Evolutionary conservation across 2,888 invertebrate species (phyloP).

Genomic region (Amiota communis): DNA sequence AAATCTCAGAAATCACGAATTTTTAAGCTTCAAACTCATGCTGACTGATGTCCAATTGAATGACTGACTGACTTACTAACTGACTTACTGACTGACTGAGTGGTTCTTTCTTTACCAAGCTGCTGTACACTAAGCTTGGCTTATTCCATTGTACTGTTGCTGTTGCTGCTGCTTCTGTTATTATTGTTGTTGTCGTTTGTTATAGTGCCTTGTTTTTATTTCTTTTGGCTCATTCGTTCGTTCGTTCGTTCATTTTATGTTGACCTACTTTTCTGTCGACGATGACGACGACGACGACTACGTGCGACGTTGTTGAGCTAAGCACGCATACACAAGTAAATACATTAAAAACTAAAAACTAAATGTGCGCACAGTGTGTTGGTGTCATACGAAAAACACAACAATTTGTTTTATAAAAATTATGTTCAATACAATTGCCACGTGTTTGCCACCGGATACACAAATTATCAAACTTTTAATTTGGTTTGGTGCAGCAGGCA

Average conservation of each 20-base stretch:
- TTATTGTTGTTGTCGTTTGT: conserved; percentile 28
- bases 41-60: too few species aligned
- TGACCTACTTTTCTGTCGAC: conserved; percentile 62
- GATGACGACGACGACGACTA: conserved; percentile 60
- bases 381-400: not conserved
- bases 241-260: conserved; percentile 61
- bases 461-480: too few species aligned
- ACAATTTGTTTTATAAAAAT: not conserved
- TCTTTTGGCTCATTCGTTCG: conserved; percentile 6
- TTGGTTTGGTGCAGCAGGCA: too few species aligned
- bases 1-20: too few species aligned
- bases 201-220: not conserved
- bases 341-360: too few species aligned
- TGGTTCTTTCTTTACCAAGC: too few species aligned
- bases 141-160: conserved; percentile 22
- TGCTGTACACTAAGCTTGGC: not conserved
- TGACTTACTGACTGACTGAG: too few species aligned
- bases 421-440: not conserved
- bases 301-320: conserved; percentile 48
- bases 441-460: not conserved
- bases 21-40: too few species aligned
- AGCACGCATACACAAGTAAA: conserved; percentile 22
- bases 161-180: conserved; percentile 46
- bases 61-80: too few species aligned
- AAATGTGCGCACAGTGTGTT: conserved; percentile 54